A percentile compares a stretch with the other conserved stretches of the same genome.
Evolutionary conservation across 2,113 vertebrate species (phyloP).

Genomic region (Terrapene triunguis): DNA sequence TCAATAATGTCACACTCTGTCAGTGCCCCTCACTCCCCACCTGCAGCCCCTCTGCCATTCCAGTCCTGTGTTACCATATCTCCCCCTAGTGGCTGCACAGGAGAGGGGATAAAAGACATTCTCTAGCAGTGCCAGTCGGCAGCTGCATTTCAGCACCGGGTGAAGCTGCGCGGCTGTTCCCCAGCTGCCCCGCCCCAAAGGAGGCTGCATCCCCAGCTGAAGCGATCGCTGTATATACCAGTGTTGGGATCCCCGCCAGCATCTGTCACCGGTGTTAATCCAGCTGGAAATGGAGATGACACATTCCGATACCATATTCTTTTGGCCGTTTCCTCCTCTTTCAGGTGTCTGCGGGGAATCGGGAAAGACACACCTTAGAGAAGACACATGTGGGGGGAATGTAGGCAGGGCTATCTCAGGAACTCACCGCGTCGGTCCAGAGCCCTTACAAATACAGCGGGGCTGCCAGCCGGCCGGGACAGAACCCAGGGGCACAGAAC

Average conservation of each 20-base stretch:
- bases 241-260: too few relatives aligned
- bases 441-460: background rate
- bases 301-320: too few relatives aligned
- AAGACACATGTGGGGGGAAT: background rate
- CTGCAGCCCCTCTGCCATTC: background rate
- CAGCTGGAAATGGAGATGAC: background rate
- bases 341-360: background rate
- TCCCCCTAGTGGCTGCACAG: background rate
- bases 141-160: background rate
- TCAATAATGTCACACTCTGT: background rate
- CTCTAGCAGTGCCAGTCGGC: background rate
- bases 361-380: background rate
- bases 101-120: background rate
- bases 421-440: background rate
- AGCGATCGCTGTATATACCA: too few relatives aligned
- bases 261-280: too few relatives aligned
- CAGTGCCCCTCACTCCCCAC: too few relatives aligned
- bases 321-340: background rate
- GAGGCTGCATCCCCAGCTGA: background rate
- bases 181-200: background rate
- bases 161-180: background rate
- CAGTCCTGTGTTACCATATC: background rate
- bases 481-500: background rate
- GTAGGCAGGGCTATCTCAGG: background rate
- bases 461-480: background rate